Base-by-base conservation (phyloP, 2,888 invertebrate species). In the Erpobdella octoculata region DNA sequence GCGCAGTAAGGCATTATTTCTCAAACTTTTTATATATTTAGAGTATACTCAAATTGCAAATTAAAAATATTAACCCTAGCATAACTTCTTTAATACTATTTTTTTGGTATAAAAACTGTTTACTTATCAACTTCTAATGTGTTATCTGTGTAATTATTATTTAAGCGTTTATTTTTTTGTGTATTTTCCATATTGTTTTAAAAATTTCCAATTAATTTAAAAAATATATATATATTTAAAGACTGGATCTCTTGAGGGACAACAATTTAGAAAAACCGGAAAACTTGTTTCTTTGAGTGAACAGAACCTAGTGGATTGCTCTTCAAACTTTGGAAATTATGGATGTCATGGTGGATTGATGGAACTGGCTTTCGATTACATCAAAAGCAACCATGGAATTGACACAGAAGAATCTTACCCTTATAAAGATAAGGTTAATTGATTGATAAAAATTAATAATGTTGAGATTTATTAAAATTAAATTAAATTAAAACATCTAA, bases 341-440 rank as follows among this genome's bases (percentile, higher is more conserved):
- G 76, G 77, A 4, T 77, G 77, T 48, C 72, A 75, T 18, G 77
- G 77, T 18, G 77, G 77, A 38, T 73, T 76, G 31, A 77, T 77
- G 77, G 76, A 75, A 64, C 62, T 74, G 41, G 77, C 77, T 31
- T 78, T 78, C 73, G 62, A 76, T 67, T 78, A 78, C 74, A 85
- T 90, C n/a, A 88, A 90, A 74, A 68, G 71, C 36, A 81, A 86
- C 77, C 86, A 86, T 4, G 92, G 92, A 0, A 85, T 92, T 5
- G 89, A 90, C 86, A 81, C 80, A 0, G 81, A 81, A 73, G 70
- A 74, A 6, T 76, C 78, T 15, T 81, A 81, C 76, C 81, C 80
- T 6, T 81, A 81, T 72, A 75, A 76, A 59, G n/a, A n/a, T n/a
- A n/a, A n/a, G n/a, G n/a, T n/a, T n/a, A n/a, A n/a, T n/a, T n/a